Percentiles rank a stretch among this genome's conserved stretches.
phyloP scores from a whole-genome alignment of 2,113 vertebrate genomes.

The Tetraodon nigroviridis region DNA sequence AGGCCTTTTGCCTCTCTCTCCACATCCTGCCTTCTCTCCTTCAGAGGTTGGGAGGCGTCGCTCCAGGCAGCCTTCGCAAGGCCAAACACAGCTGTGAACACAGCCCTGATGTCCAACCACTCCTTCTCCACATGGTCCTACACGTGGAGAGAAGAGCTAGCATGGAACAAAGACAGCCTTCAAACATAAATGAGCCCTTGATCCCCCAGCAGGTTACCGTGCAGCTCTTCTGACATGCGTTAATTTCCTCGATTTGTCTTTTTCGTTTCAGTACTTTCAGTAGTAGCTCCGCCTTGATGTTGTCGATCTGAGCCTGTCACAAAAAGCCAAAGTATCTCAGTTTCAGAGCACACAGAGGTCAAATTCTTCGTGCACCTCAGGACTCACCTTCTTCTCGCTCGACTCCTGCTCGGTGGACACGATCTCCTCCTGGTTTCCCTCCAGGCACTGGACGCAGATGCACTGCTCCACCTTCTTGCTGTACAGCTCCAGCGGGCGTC shows the following conservation, averaged over 20 bases:
- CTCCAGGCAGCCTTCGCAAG: slow-evolving; percentile 30
- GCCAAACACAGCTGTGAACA: slow-evolving; percentile 9
- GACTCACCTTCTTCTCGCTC: slow-evolving; percentile 49
- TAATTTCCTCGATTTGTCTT: slow-evolving; percentile 28
- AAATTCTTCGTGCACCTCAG: background rate
- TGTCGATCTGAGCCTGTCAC: slow-evolving; percentile 37
- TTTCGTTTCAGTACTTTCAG: slow-evolving; percentile 18
- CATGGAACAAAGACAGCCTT: background rate
- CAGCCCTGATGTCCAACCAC: slow-evolving; percentile 20
- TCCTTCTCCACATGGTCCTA: slow-evolving; percentile 39
- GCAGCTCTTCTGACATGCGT: slow-evolving; percentile 8
- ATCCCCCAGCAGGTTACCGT: slow-evolving; percentile 30
- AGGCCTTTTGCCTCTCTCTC: slow-evolving; percentile 16
- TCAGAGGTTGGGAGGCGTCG: slow-evolving; percentile 23
- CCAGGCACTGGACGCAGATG: slow-evolving; percentile 85
- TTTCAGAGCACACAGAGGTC: background rate
- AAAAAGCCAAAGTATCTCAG: background rate
- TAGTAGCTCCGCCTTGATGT: slow-evolving; percentile 4
- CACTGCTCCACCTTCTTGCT: slow-evolving; percentile 75
- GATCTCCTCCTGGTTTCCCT: slow-evolving; percentile 33
- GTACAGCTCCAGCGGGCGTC: slow-evolving; percentile 89
- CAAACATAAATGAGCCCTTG: background rate
- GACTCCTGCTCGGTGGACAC: slow-evolving; percentile 55
- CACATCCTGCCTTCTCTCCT: slow-evolving; percentile 18
- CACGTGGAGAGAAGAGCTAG: background rate